Percentiles rank a stretch among this genome's conserved stretches.
phyloP scores from a whole-genome alignment of 2,888 invertebrate genomes.

The Rhimphoctona megacephalus region DNA sequence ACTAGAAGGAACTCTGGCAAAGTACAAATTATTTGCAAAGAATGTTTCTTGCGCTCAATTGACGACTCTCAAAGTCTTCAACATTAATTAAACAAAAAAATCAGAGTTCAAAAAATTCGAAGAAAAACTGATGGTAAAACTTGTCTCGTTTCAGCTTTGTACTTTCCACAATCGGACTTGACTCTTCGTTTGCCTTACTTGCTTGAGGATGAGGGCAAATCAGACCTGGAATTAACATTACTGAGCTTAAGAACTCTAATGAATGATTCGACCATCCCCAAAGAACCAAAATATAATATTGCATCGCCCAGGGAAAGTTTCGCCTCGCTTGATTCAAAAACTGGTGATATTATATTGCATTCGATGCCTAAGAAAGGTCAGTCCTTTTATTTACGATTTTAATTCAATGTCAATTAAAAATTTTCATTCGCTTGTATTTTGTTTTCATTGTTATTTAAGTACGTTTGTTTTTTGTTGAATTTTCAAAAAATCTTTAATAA shows the following conservation, averaged over 20 bases:
- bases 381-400: not conserved
- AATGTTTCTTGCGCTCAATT: not conserved
- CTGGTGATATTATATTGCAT: conserved; percentile 72
- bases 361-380: conserved; percentile 75
- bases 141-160: conserved; percentile 79
- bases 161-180: conserved; percentile 82
- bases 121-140: not conserved
- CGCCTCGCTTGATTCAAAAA: conserved; percentile 67
- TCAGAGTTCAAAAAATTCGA: not conserved
- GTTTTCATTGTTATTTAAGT: too few species aligned
- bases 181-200: conserved; percentile 78
- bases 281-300: conserved; percentile 75
- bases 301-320: conserved; percentile 72
- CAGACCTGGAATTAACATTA: conserved; percentile 72
- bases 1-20: not conserved
- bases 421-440: too few species aligned
- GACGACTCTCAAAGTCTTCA: not conserved
- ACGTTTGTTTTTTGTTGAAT: not conserved
- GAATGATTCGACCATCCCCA: conserved; percentile 76
- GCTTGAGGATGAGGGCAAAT: conserved; percentile 66
- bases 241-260: conserved; percentile 77
- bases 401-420: too few species aligned
- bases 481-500: not conserved
- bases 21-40: not conserved
- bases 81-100: not conserved